Evolutionary conservation across 2,113 vertebrate genomes (phyloP), one percentile per base, ranked within the genome.

Genomic region (Lucifuga dentata): DNA sequence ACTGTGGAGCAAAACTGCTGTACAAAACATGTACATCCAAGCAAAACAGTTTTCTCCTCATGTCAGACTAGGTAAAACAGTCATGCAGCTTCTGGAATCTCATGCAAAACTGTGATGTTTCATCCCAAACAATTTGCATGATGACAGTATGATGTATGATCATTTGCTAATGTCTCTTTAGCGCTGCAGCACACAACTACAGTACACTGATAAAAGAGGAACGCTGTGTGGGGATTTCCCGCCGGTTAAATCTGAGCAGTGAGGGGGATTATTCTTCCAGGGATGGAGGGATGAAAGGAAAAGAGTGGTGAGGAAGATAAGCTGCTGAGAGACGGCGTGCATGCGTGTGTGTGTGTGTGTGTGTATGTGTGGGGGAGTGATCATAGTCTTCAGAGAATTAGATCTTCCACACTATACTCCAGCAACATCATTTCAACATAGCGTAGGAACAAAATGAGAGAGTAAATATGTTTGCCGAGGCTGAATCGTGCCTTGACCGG

Each of bases 241-340:
- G 3, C 29, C 0, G 13, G 26, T 40, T 60, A 40, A 67, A 80
- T 77, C 40, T 50, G 36, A 77, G 68, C 67, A 62, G 53, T 4
- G 60, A 80, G 60, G 32, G 73, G 60, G n/a, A 70, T 77, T 69
- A 78, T 52, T 61, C 51, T 20, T 68, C 68, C 55, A 6, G 15
- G 20, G 43, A 65, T 1, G n/a, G 45, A 35, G n/a, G 10, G 40
- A 52, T 17, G 41, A 49, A n/a, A 41, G 45, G 36, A 20, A 12
- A 44, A 0, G 21, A 3, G 1, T 5, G 50, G 36, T 39, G 59
- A 21, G 11, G 38, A 44, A 39, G 50, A 66, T 38, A 64, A 61
- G 57, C 63, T 59, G 59, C 43, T 0, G 58, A 33, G 32, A 13
- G 5, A 38, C 17, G 2, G 29, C 5, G 12, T 40, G 21, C 29